These are phyloP conservation scores for Argyresthia albistria DNA, from an alignment of 2,888 invertebrate species.

Conservation along the genomic window DNA sequence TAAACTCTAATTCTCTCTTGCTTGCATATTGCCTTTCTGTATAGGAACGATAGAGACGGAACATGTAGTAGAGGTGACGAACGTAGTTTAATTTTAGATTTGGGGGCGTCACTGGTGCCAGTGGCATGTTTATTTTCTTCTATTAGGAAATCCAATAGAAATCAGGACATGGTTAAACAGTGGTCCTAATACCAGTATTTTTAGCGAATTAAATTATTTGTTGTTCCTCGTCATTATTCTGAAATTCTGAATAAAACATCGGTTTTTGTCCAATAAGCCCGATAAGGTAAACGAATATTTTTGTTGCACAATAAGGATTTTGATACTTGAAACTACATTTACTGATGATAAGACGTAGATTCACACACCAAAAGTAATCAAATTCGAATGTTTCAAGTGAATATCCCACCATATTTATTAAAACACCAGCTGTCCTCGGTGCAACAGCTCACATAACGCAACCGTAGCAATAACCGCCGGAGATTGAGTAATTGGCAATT, in stretches of 20 bases:
- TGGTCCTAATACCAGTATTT: too few relatives aligned
- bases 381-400: too few relatives aligned
- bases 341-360: too few relatives aligned
- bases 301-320: background rate
- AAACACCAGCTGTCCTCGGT: background rate
- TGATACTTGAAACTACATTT: background rate
- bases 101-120: slow-evolving; percentile 19
- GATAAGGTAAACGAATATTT: too few relatives aligned
- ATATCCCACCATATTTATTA: too few relatives aligned
- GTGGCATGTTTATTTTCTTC: slow-evolving; percentile 9
- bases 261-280: too few relatives aligned
- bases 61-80: slow-evolving; percentile 17
- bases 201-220: too few relatives aligned
- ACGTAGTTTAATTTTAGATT: slow-evolving; percentile 33
- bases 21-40: slow-evolving; percentile 20
- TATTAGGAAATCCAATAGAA: too few relatives aligned
- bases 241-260: too few relatives aligned
- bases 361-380: too few relatives aligned
- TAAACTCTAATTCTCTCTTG: slow-evolving; percentile 40
- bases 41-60: slow-evolving; percentile 24
- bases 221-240: too few relatives aligned
- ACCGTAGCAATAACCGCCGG: background rate
- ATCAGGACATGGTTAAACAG: too few relatives aligned
- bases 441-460: background rate
- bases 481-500: slow-evolving; percentile 42